Evolutionary conservation across 2,113 vertebrate species (phyloP).

Genomic region (Stomatorhinus ivindoensis): DNA sequence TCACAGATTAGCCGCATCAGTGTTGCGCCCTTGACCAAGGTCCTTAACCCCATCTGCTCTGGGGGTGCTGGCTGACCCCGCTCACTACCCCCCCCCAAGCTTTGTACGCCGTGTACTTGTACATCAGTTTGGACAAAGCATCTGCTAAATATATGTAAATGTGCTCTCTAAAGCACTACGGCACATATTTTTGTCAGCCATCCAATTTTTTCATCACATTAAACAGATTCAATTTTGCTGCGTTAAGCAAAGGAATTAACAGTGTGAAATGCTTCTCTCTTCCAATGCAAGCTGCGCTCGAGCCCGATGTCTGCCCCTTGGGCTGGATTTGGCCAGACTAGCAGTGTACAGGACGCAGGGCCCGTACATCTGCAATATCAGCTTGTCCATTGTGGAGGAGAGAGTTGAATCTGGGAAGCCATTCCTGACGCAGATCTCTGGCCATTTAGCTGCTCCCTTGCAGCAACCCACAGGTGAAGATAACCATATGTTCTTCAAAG

Average conservation of each 20-base stretch:
- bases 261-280: background rate
- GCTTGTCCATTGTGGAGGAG: conserved; percentile 25
- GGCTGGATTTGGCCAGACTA: conserved; percentile 17
- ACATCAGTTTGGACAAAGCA: background rate
- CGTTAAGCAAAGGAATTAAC: background rate
- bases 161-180: background rate
- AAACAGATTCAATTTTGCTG: background rate
- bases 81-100: background rate
- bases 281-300: conserved; percentile 17
- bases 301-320: conserved; percentile 28
- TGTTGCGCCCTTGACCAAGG: background rate
- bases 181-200: background rate
- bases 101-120: background rate
- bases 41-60: background rate
- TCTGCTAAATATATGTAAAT: background rate
- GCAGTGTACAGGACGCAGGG: conserved; percentile 40
- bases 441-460: conserved; percentile 37
- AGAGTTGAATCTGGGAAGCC: conserved; percentile 32
- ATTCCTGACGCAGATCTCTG: conserved; percentile 40
- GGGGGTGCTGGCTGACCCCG: background rate
- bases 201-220: background rate
- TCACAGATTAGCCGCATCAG: background rate
- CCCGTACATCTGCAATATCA: conserved; percentile 37
- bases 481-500: background rate
- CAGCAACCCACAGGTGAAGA: conserved; percentile 44